Conservation (phyloP, 1,140 invertebrate species). For the Bilobella aurantiaca region DNA sequence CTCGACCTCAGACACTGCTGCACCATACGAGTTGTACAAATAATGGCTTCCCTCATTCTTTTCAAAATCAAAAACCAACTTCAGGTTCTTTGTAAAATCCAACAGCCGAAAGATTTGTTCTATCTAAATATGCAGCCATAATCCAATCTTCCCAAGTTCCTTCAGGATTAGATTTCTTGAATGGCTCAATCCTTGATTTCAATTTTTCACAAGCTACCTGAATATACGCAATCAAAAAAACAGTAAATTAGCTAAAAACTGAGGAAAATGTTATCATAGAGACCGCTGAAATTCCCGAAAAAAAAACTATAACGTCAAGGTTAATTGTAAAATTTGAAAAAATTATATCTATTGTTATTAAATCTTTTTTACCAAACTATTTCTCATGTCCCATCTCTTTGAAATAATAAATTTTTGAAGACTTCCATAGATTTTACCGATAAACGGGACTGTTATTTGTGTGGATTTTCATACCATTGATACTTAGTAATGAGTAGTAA, state of each 20-base stretch:
- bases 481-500: too few relatives aligned
- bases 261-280: too few relatives aligned
- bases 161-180: slow-evolving; percentile 63
- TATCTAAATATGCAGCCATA: slow-evolving; percentile 61
- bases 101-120: slow-evolving; percentile 70
- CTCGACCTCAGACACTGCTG: slow-evolving; percentile 69
- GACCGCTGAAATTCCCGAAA: too few relatives aligned
- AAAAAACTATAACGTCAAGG: too few relatives aligned
- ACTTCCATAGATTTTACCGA: too few relatives aligned
- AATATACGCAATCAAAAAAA: slow-evolving; percentile 27
- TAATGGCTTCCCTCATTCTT: neutral
- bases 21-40: slow-evolving; percentile 50
- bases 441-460: too few relatives aligned
- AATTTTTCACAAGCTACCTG: slow-evolving; percentile 72
- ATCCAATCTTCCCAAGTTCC: slow-evolving; percentile 82
- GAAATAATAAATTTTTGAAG: too few relatives aligned
- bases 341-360: too few relatives aligned
- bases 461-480: too few relatives aligned
- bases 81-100: slow-evolving; percentile 59
- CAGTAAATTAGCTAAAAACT: neutral
- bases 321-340: too few relatives aligned
- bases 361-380: too few relatives aligned
- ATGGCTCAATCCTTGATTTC: slow-evolving; percentile 62
- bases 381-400: too few relatives aligned
- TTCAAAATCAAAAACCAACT: neutral